phyloP scores from a whole-genome alignment of 23 tunicate species.

The Halocynthia aurantium region DNA sequence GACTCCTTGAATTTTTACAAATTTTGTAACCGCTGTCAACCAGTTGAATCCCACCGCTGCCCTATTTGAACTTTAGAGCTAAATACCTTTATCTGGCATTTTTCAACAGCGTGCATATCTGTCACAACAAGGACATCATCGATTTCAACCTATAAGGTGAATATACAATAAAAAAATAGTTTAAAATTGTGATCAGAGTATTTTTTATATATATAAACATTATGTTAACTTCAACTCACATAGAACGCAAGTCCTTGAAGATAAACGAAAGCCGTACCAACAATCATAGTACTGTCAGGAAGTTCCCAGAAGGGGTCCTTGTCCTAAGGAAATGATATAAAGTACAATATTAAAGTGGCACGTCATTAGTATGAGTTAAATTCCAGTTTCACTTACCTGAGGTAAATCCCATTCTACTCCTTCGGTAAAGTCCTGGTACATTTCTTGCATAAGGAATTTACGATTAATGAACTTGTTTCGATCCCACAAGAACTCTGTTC shows the following conservation, averaged over 20 bases:
- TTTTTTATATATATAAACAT: neutral
- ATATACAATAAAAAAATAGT: neutral
- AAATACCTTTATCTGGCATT: slow-evolving; percentile 18
- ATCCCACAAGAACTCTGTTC: slow-evolving; percentile 63
- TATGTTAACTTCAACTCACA: slow-evolving; percentile 25
- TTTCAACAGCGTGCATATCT: neutral
- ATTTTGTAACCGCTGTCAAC: too few relatives aligned
- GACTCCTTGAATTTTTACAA: too few relatives aligned
- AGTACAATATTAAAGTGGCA: neutral
- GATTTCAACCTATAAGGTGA: slow-evolving; percentile 11
- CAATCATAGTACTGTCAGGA: slow-evolving; percentile 29
- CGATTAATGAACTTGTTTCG: slow-evolving; percentile 57
- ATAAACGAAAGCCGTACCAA: slow-evolving; percentile 61
- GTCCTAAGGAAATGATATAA: slow-evolving; percentile 1
- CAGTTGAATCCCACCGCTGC: too few relatives aligned
- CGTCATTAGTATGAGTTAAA: neutral
- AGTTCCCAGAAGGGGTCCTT: slow-evolving; percentile 44
- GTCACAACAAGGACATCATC: slow-evolving; percentile 16
- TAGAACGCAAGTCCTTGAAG: slow-evolving; percentile 58
- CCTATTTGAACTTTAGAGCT: too few relatives aligned
- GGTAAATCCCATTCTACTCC: slow-evolving; percentile 49
- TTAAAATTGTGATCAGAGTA: too few relatives aligned
- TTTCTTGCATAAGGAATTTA: slow-evolving; percentile 83
- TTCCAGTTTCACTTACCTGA: neutral
- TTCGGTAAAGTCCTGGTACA: slow-evolving; percentile 75